Evolutionary conservation across 2,888 invertebrate species (phyloP).

Genomic region (Griposia aprilina): DNA sequence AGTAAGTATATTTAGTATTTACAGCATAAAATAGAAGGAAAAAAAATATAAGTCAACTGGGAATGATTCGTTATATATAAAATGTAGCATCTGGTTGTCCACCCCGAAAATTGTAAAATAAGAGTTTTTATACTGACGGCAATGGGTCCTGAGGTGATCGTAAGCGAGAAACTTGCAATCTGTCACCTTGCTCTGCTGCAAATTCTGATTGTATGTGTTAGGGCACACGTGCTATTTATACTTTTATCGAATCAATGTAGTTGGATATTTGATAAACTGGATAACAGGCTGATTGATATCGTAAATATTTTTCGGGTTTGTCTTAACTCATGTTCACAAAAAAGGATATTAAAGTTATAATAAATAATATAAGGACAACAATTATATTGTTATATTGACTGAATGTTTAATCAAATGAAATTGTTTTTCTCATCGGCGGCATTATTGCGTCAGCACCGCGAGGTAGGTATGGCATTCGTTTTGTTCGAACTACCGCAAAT

Average conservation of each 20-base stretch:
- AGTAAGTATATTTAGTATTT: neutral
- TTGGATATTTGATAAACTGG: slow-evolving; percentile 1
- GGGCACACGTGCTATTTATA: slow-evolving; percentile 42
- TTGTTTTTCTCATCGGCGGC: slow-evolving; percentile 54
- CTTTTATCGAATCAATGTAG: slow-evolving; percentile 39
- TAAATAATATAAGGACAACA: neutral
- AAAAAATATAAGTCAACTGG: slow-evolving; percentile 10
- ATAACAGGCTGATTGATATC: neutral
- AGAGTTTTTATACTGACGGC: slow-evolving; percentile 47
- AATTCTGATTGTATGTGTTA: slow-evolving; percentile 43
- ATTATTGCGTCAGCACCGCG: slow-evolving; percentile 56
- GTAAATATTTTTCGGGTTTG: neutral
- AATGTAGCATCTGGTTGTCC: slow-evolving; percentile 55
- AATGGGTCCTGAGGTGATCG: slow-evolving; percentile 56
- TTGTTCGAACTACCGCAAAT: slow-evolving; percentile 74
- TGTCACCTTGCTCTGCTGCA: slow-evolving; percentile 60
- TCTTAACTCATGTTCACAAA: neutral
- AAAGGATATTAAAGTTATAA: slow-evolving; percentile 8
- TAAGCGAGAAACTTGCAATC: slow-evolving; percentile 57
- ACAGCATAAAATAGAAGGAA: no score
- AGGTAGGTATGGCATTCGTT: slow-evolving; percentile 65
- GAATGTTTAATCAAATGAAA: slow-evolving; percentile 38
- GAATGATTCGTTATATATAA: slow-evolving; percentile 35
- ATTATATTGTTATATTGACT: slow-evolving; percentile 15
- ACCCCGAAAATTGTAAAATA: slow-evolving; percentile 58